Base-by-base conservation (phyloP, 2,113 vertebrate genomes). In the Plotosus lineatus region DNA sequence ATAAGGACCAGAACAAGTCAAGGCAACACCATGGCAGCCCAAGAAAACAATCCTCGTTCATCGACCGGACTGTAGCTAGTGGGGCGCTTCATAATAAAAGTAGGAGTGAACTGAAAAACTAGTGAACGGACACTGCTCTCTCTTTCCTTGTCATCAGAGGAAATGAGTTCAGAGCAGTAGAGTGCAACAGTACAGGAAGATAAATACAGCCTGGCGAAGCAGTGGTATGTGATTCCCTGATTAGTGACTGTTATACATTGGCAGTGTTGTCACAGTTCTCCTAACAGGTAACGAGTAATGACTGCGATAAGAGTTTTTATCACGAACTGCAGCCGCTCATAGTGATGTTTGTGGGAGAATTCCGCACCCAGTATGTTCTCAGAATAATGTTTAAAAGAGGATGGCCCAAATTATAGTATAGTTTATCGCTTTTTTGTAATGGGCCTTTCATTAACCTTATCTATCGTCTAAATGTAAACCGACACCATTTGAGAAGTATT, bases 201-300 rank as follows among this genome's bases (percentile, higher is more conserved):
- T 82, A 78, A 83, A 82, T 77, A 82, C 66, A 51, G 77, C 26
- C 42, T 31, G 58, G n/a, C 6, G 28, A 31, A 79, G 65, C 48
- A 44, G 23, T 65, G 66, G 51, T 40, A 33, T 65, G 55, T 53
- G 51, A 82, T 78, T 73, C 10, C 5, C 66, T 65, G 75, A 73
- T 83, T 72, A 71, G 31, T 42, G 58, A 5, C 50, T 56, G 60
- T 44, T 75, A 66, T 66, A 42, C 26, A 65, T 4, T 76, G 55
- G 36, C 53, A 42, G n/a, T 51, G 46, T 31, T 38, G 58, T 48
- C 42, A 66, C 50, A 48, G 14, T 76, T 85, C 73, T 78, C 77
- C 77, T 71, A 63, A 68, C 75, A 83, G 74, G 73, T 75, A 46
- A 75, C 82, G 82, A 78, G 61, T 79, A 46, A 69, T 75, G 58